phyloP scores from a whole-genome alignment of 2,888 invertebrate genomes.

The Crocallis elinguaria region DNA sequence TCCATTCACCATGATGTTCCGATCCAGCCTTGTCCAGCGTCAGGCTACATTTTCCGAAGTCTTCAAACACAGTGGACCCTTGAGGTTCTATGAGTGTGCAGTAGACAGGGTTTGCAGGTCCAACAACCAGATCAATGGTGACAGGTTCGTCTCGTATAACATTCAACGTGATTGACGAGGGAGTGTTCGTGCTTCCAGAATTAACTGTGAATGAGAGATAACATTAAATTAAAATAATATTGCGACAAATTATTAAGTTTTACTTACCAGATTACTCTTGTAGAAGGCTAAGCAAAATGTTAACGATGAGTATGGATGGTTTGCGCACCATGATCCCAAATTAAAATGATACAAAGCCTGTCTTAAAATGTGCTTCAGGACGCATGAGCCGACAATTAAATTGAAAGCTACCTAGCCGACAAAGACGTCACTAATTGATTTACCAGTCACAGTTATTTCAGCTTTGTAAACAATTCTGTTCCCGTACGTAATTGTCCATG shows the following conservation, averaged over 20 bases:
- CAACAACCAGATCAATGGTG: slow-evolving; percentile 47
- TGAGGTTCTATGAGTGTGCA: slow-evolving; percentile 56
- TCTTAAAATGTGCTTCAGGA: not conserved
- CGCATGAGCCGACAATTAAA: not conserved
- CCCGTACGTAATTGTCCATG: slow-evolving; percentile 64
- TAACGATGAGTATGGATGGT: not conserved
- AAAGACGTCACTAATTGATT: not conserved
- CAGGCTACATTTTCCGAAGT: slow-evolving; percentile 65
- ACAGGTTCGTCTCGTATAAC: slow-evolving; percentile 46
- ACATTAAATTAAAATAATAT: not conserved
- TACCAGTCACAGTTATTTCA: slow-evolving; percentile 41
- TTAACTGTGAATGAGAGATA: not conserved
- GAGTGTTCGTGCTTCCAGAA: not conserved
- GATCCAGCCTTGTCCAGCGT: slow-evolving; percentile 48
- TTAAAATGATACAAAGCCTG: not conserved
- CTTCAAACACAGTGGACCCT: slow-evolving; percentile 51
- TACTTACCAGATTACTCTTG: not conserved
- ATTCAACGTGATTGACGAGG: slow-evolving; percentile 2
- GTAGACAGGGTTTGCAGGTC: slow-evolving; percentile 62
- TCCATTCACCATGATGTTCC: slow-evolving; percentile 64
- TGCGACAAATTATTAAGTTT: not conserved
- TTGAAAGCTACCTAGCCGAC: not conserved
- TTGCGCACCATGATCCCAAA: not conserved
- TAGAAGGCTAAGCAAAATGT: slow-evolving; percentile 8
- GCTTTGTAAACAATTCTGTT: slow-evolving; percentile 54